phyloP scores from a whole-genome alignment of 2,797 vertebrate genomes.

The Glyptemys insculpta region DNA sequence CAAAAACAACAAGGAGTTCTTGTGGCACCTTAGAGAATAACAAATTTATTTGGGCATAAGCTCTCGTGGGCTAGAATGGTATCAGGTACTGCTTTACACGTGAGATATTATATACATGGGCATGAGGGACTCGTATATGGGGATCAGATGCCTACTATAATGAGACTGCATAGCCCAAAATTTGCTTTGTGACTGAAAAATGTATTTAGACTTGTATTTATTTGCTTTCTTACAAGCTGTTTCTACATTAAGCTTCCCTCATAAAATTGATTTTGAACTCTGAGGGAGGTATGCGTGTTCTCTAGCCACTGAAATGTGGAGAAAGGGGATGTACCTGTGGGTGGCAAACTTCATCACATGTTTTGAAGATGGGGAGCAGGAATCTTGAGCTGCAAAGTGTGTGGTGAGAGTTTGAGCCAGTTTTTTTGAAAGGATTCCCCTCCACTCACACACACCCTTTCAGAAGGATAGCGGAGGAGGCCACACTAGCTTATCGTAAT shows the following conservation, averaged over 20 bases:
- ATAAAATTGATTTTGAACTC: not conserved
- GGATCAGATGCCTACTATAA: not conserved
- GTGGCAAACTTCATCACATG: not conserved
- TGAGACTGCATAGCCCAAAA: not conserved
- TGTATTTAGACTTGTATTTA: rapidly evolving
- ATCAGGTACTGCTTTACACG: not conserved
- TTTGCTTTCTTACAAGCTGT: not conserved
- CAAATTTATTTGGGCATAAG: too few relatives aligned
- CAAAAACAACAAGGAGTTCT: too few relatives aligned
- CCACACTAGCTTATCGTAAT: not conserved
- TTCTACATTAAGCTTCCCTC: not conserved
- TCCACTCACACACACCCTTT: not conserved
- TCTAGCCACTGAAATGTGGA: not conserved
- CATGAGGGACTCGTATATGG: not conserved
- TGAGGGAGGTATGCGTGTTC: not conserved
- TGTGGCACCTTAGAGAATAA: too few relatives aligned
- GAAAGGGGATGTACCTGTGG: not conserved
- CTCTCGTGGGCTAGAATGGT: not conserved
- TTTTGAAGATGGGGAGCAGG: not conserved
- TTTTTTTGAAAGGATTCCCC: not conserved
- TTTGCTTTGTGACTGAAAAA: not conserved
- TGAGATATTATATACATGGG: not conserved
- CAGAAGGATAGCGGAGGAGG: not conserved
- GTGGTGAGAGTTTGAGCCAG: not conserved
- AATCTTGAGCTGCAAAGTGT: not conserved